Conservation (phyloP, 2,113 vertebrate genomes). For the Xerus inauris region DNA sequence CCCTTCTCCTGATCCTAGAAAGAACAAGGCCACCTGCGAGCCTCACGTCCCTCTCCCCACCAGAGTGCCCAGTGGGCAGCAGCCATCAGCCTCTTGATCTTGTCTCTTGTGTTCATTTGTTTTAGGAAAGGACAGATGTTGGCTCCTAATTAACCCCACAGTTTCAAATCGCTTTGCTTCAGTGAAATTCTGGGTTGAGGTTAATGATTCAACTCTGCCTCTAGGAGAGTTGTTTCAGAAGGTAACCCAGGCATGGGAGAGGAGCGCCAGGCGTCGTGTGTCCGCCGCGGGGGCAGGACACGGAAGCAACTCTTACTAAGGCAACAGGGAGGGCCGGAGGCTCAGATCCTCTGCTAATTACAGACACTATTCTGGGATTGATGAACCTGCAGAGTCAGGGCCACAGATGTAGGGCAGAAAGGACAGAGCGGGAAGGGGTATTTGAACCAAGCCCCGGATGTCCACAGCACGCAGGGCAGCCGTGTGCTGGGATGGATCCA, state of each 20-base stretch:
- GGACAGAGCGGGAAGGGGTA: neutral
- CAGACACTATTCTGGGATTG: neutral
- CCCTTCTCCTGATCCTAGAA: neutral
- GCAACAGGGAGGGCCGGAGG: neutral
- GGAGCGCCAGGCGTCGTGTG: neutral
- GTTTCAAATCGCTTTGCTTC: neutral
- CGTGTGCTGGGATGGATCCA: neutral
- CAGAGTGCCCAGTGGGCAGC: fast-evolving
- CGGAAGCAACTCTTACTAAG: neutral
- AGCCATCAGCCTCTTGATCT: neutral
- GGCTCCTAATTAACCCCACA: constrained; percentile 52
- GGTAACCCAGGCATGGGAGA: neutral
- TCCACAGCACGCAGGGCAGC: neutral
- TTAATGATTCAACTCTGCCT: constrained; percentile 26
- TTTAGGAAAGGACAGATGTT: neutral
- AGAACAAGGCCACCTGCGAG: neutral
- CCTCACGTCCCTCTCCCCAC: fast-evolving
- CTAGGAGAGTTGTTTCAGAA: neutral
- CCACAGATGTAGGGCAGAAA: neutral
- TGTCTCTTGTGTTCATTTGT: neutral
- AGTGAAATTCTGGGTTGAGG: constrained; percentile 22
- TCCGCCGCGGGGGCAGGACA: neutral
- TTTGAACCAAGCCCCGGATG: neutral
- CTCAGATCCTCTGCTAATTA: constrained; percentile 34
- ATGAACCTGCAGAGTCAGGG: constrained; percentile 11